A percentile compares a stretch with the other conserved stretches of the same genome.
phyloP scores from a whole-genome alignment of 35 echinoderm and acorn worm species.

The Diadema setosum region DNA sequence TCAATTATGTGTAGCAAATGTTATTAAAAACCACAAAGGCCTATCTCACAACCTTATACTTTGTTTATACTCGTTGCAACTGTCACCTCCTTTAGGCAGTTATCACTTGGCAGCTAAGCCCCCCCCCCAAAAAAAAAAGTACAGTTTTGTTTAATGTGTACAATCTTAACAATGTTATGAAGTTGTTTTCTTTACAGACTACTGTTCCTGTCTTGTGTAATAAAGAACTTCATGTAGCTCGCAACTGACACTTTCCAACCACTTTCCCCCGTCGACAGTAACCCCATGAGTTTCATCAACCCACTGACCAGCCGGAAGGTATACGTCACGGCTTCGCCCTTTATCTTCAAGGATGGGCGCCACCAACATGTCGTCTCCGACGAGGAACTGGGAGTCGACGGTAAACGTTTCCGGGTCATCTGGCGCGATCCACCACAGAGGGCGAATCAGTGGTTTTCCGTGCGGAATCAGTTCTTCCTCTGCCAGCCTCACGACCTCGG shows the following conservation, averaged over 20 bases:
- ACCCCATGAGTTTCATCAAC: neutral
- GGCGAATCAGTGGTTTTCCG: slow-evolving; percentile 61
- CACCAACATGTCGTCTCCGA: slow-evolving; percentile 64
- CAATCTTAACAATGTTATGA: no score
- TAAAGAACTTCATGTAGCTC: slow-evolving; percentile 40
- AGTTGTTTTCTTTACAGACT: no score
- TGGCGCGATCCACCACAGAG: slow-evolving; percentile 77
- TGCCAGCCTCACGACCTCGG: slow-evolving; percentile 27
- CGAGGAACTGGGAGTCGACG: slow-evolving; percentile 69
- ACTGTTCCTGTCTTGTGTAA: slow-evolving; percentile 20
- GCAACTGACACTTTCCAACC: slow-evolving; percentile 24
- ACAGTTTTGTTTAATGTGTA: no score
- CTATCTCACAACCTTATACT: no score
- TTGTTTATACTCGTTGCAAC: no score
- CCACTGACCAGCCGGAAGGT: slow-evolving; percentile 66
- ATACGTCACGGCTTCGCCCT: slow-evolving; percentile 37
- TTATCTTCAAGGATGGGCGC: slow-evolving; percentile 47
- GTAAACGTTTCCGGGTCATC: slow-evolving; percentile 7
- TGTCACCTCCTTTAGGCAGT: no score
- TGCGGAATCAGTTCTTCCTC: slow-evolving; percentile 13
- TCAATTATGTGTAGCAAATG: no score
- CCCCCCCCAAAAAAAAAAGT: no score
- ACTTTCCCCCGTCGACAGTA: slow-evolving; percentile 15
- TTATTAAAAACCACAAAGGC: no score
- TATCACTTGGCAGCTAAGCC: no score